phyloP scores from a whole-genome alignment of 2,113 vertebrate species.

The Trogon surrucura region DNA sequence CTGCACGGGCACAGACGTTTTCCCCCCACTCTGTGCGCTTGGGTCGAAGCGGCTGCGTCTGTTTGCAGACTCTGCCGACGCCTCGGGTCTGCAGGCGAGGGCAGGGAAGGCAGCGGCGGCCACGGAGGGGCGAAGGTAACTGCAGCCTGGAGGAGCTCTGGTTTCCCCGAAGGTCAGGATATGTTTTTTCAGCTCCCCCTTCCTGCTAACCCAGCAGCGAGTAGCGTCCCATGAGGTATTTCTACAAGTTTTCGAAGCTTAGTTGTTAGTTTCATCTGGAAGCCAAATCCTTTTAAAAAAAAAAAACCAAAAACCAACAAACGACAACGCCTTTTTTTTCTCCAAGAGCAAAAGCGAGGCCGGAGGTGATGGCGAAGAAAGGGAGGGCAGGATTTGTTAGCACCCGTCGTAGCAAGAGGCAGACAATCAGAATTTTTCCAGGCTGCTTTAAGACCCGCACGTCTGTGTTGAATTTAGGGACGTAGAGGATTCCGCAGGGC shows the following conservation, averaged over 20 bases:
- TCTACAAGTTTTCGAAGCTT: background rate
- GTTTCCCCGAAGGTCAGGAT: background rate
- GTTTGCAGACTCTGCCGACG: background rate
- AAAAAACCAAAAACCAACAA: background rate
- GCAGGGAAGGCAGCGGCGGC: background rate
- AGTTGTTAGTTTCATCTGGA: background rate
- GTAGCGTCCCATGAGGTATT: background rate
- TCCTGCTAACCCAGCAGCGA: background rate
- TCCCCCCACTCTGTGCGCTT: background rate
- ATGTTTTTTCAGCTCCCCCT: background rate
- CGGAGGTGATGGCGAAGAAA: background rate
- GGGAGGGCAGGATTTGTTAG: background rate
- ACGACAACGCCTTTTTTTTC: background rate
- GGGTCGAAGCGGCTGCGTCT: fast-evolving
- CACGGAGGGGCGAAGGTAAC: fast-evolving
- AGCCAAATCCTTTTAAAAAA: background rate
- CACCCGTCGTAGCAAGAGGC: background rate
- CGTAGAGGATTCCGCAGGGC: background rate
- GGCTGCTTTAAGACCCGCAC: background rate
- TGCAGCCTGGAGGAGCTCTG: fast-evolving
- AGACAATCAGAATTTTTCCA: background rate
- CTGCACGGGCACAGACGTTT: fast-evolving
- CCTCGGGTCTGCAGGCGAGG: fast-evolving
- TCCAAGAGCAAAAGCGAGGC: background rate
- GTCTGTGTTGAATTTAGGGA: background rate